Percentiles rank a stretch among this genome's conserved stretches.
phyloP scores from a whole-genome alignment of 2,797 vertebrate species.

The Anguilla pacifica region DNA sequence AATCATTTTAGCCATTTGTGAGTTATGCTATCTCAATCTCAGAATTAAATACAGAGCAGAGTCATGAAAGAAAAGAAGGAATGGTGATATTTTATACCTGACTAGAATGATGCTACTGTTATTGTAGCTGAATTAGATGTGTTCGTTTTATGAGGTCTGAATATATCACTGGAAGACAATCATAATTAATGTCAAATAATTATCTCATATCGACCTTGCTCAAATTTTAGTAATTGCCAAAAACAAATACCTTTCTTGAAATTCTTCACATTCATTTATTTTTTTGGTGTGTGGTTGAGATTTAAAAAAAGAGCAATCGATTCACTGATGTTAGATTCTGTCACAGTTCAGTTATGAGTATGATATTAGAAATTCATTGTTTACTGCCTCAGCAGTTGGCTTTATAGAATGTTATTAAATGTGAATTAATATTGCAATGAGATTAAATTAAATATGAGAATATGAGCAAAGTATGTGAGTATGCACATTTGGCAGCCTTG shows the following conservation, averaged over 20 bases:
- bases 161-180: background rate
- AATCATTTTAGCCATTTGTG: background rate
- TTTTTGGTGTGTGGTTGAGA: too few relatives aligned
- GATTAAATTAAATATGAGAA: too few relatives aligned
- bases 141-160: background rate
- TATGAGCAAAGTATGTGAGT: too few relatives aligned
- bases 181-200: background rate
- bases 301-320: background rate
- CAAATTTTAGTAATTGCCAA: too few relatives aligned
- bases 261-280: too few relatives aligned
- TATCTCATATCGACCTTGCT: background rate
- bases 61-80: background rate
- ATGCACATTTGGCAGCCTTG: too few relatives aligned
- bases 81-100: background rate
- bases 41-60: background rate
- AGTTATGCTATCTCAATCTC: background rate
- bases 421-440: too few relatives aligned
- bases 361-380: too few relatives aligned
- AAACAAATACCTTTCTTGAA: too few relatives aligned
- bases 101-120: background rate
- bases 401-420: too few relatives aligned
- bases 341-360: too few relatives aligned
- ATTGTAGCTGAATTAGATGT: background rate
- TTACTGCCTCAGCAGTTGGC: too few relatives aligned
- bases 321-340: background rate